Base-by-base conservation (phyloP, 2,888 invertebrate species). In the Cheilosia pagana region DNA sequence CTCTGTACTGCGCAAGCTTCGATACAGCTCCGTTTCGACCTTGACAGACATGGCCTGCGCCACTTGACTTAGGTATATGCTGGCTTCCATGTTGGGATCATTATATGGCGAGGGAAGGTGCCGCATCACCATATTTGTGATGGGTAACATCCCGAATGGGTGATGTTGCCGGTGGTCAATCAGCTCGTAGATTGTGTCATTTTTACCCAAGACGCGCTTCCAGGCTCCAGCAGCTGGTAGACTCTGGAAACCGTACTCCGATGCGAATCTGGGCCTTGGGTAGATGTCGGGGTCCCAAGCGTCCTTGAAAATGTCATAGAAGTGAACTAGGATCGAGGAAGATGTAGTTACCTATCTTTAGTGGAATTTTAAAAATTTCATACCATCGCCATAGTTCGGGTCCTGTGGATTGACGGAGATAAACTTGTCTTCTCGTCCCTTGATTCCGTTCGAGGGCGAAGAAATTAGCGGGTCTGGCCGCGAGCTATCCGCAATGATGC, bases 241-340 rank as follows among this genome's bases (percentile, higher is more conserved):
- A 0, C 98, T 96, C 91, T 99, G 99, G 87, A 96, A 96, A 0
- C 99, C 99, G 90, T 98, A 99, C 91, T 99, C 99, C 0, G 99
- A 98, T 3, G 96, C 95, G 91, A 99, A 99, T 88, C 99, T 93
- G 0, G 98, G 95, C 14, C 94, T 93, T 0, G 96, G 96, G 90
- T 95, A 98, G 6, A 94, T 95, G 76, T 93, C 94, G 60, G 94
- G 93, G 88, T 96, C 93, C 98, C 98, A 99, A 70, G 95, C 94
- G 89, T 99, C 95, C 25, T 93, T 92, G 0, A 95, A 68, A 89
- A 98, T 98, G 88, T 97, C 96, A 91, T 99, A 99, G 90, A 95
- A 97, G 90, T 99, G 99, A 7, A 96, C 95, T 95, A 16, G 3
- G 12, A 45, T 39, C 5, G 6, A 28, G 14, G 1, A 1, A 25